Percentiles rank a stretch among this genome's conserved stretches.
Conservation (phyloP, 1,140 invertebrate species). For the Spodoptera litura region DNA sequence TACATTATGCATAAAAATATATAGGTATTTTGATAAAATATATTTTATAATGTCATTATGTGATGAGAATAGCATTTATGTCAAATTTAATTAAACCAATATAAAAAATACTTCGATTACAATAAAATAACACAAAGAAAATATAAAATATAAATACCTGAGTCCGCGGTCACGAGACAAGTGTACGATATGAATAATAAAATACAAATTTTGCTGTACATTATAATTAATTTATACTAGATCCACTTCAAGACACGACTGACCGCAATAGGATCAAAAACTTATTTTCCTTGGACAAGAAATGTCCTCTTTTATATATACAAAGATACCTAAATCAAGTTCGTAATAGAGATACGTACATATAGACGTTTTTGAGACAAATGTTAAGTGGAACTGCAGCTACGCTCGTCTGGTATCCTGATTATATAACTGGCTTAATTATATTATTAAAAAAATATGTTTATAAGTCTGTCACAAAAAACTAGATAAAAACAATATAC, state of each 20-base stretch:
- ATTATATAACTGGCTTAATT: too few relatives aligned
- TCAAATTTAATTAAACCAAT: not conserved
- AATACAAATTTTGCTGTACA: not conserved
- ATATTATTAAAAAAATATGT: too few relatives aligned
- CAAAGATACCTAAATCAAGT: not conserved
- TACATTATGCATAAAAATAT: not conserved
- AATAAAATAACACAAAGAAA: too few relatives aligned
- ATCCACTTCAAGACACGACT: conserved; percentile 16
- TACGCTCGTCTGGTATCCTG: not conserved
- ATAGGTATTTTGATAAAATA: too few relatives aligned
- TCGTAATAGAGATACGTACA: not conserved
- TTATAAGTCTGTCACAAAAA: too few relatives aligned
- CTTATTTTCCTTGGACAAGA: not conserved
- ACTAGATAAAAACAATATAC: too few relatives aligned
- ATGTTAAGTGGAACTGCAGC: not conserved
- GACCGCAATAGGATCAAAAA: not conserved
- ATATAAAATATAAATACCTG: not conserved
- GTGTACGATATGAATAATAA: not conserved
- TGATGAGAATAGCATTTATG: too few relatives aligned
- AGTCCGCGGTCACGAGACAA: not conserved
- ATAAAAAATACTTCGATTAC: not conserved
- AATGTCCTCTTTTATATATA: conserved; percentile 13
- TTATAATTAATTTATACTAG: not conserved
- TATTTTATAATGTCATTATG: too few relatives aligned
- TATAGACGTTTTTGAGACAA: not conserved